phyloP scores from a whole-genome alignment of 2,113 vertebrate species.

The Lophotis ruficrista region DNA sequence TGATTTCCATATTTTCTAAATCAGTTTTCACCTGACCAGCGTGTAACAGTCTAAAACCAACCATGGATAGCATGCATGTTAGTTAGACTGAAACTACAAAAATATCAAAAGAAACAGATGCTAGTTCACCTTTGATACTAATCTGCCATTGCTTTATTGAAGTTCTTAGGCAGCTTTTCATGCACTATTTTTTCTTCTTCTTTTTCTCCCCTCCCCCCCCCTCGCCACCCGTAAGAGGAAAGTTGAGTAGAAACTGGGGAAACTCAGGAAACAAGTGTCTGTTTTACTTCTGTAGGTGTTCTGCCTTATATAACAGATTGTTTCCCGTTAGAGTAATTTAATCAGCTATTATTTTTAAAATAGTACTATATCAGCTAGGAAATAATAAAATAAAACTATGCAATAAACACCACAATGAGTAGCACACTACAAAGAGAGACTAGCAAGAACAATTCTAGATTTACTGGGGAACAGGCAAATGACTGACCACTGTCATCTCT shows the following conservation, averaged over 20 bases:
- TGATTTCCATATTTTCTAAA: background rate
- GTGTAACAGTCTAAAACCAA: background rate
- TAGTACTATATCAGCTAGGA: background rate
- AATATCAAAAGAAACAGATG: background rate
- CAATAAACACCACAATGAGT: background rate
- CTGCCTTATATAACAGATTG: background rate
- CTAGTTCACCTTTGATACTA: background rate
- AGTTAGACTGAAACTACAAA: background rate
- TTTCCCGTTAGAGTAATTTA: background rate
- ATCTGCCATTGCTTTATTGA: background rate
- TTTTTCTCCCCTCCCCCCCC: fast-evolving
- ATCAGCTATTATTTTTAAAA: background rate
- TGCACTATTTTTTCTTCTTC: background rate
- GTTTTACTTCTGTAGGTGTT: background rate
- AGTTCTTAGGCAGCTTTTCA: background rate
- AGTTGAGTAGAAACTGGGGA: background rate
- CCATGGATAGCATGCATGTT: background rate
- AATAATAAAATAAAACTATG: background rate
- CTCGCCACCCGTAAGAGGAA: background rate
- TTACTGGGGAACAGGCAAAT: background rate
- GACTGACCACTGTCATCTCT: background rate
- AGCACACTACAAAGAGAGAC: background rate
- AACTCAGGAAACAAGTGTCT: background rate
- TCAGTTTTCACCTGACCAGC: background rate
- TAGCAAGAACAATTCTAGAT: background rate